Base-by-base conservation (phyloP, 2,888 invertebrate genomes). In the Archaeoteleia sp. region DNA sequence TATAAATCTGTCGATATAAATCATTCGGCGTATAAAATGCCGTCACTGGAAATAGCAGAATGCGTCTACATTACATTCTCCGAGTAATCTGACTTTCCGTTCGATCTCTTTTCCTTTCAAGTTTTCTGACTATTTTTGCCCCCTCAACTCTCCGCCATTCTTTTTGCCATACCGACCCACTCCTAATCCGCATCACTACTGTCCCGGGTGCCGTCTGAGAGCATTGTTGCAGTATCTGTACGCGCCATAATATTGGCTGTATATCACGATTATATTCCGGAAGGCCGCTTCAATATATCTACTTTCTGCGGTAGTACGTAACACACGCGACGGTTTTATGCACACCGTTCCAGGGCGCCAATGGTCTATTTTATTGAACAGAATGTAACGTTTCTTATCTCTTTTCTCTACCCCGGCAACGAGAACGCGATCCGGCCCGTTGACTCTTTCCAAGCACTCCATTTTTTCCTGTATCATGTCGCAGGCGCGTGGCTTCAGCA, bases 251-350 rank as follows among this genome's bases (percentile, higher is more conserved):
- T 79, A 79, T 79, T 77, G 78, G 78, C 77, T 74, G 74, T 78
- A 79, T 76, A 78, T 79, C 76, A 79, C 76, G 80, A 80, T 80
- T 79, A 79, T 79, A 78, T 72, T 58, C 76, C 72, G 76, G 51
- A 60, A 66, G 66, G 45, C 35, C 14, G 51, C 29, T 45, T 20
- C 54, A 57, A 67, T 61, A 53, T 62, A 58, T 58, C 54, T 49
- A 29, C 55, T 66, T 63, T 43, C 68, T 57, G 66, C 66, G 60
- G 60, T 51, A 57, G 67, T 68, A 67, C 71, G 71, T 73, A 75
- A 71, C 73, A 68, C 46, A 20, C 61, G 70, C 68, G 75, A 75
- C 74, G 76, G 76, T 78, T 79, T 79, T 79, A 79, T 79, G 78
- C 77, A 74, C 71, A 70, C 68, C 72, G 74, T 78, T 78, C 78